Conservation (phyloP, 1,140 invertebrate genomes). For the Zaprionus camerounensis region DNA sequence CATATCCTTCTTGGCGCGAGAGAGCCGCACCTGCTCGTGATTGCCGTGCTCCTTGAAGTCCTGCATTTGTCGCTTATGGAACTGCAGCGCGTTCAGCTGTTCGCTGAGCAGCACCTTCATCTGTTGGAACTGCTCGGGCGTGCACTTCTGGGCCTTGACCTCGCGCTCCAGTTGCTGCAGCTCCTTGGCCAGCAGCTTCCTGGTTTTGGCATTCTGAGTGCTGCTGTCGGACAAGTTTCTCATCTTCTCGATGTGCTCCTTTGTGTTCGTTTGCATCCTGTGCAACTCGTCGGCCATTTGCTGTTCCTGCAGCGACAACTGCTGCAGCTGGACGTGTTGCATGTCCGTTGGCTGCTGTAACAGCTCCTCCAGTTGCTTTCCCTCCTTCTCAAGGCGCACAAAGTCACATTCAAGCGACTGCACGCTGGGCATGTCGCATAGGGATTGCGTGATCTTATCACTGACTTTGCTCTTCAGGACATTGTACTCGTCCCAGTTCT, state of each 20-base stretch:
- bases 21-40: constrained; percentile 67
- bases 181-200: neutral
- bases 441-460: constrained; percentile 17
- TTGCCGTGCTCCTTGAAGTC: constrained; percentile 45
- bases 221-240: neutral
- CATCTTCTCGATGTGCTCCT: constrained; percentile 13
- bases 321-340: constrained; percentile 4
- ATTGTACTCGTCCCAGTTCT: constrained; percentile 27
- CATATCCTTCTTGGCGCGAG: constrained; percentile 66
- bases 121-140: constrained; percentile 30
- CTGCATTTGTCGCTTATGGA: constrained; percentile 49
- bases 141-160: constrained; percentile 39
- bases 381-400: constrained; percentile 7
- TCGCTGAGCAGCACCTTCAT: constrained; percentile 40
- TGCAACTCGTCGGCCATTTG: constrained; percentile 13
- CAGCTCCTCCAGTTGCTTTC: constrained; percentile 30
- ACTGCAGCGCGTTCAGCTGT: constrained; percentile 33
- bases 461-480: constrained; percentile 12
- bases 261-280: neutral
- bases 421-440: constrained; percentile 20
- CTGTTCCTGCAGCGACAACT: constrained; percentile 10
- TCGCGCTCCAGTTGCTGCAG: constrained; percentile 24
- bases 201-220: constrained; percentile 1
- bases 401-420: constrained; percentile 6
- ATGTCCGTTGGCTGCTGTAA: constrained; percentile 4